These are phyloP conservation scores for Amblyjoppa proteus DNA, from an alignment of 2,888 invertebrate species.

Conservation along the genomic window DNA sequence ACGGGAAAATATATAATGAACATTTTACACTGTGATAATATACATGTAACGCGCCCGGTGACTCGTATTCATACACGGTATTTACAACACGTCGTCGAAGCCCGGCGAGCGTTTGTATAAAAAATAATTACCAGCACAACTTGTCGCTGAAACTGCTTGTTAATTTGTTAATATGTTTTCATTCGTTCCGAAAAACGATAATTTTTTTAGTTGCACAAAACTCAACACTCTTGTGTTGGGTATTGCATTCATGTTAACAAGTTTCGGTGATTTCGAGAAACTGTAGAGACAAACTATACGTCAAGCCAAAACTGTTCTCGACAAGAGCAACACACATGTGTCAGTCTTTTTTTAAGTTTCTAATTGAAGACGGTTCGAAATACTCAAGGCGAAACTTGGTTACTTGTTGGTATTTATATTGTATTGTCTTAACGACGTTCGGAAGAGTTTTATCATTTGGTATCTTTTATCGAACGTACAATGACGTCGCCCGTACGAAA, in stretches of 20 bases:
- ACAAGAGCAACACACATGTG: too few relatives aligned
- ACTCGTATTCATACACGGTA: not conserved
- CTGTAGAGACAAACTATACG: not conserved
- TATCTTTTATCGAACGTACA: not conserved
- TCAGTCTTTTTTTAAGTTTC: too few relatives aligned
- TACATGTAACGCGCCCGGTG: not conserved
- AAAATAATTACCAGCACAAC: conserved; percentile 21
- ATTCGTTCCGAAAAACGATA: not conserved
- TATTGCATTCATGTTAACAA: too few relatives aligned
- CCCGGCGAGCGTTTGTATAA: not conserved
- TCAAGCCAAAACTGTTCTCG: not conserved
- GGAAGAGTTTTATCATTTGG: too few relatives aligned
- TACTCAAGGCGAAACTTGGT: too few relatives aligned
- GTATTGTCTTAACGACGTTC: too few relatives aligned
- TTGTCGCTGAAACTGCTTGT: conserved; percentile 26
- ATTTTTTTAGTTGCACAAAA: not conserved
- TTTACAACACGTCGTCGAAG: not conserved
- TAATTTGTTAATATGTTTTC: not conserved
- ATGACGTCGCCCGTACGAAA: not conserved
- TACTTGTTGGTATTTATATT: too few relatives aligned
- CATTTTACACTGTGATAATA: conserved; percentile 21
- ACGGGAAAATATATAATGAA: conserved; percentile 46
- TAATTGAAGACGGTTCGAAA: too few relatives aligned
- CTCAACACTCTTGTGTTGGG: too few relatives aligned
- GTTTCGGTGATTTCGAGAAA: too few relatives aligned